phyloP scores from a whole-genome alignment of 2,797 vertebrate species.

The Chaetophractus vellerosus region DNA sequence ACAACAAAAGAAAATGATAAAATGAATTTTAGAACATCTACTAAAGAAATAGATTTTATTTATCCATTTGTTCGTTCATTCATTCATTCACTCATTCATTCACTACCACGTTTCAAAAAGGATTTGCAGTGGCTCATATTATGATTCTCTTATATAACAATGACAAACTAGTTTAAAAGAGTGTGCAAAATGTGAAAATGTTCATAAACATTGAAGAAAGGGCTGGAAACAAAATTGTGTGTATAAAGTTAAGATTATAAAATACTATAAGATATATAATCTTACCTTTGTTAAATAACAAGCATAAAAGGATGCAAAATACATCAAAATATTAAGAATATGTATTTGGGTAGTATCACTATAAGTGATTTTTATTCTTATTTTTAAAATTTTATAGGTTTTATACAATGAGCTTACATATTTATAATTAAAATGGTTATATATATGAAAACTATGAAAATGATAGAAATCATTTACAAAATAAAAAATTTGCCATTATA shows the following conservation, averaged over 20 bases:
- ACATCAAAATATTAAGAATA: constrained; percentile 45
- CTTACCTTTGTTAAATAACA: constrained; percentile 13
- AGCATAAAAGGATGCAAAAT: background rate
- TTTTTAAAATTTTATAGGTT: constrained; percentile 33
- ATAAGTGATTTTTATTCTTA: constrained; percentile 12
- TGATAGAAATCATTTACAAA: background rate
- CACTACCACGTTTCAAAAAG: constrained; percentile 24
- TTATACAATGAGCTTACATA: constrained; percentile 3
- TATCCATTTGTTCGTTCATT: constrained; percentile 23
- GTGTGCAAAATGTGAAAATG: background rate
- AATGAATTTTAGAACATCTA: background rate
- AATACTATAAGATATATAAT: background rate
- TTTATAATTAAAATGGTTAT: constrained; percentile 29
- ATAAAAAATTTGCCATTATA: background rate
- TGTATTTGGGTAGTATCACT: background rate
- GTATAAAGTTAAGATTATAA: background rate
- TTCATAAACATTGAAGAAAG: constrained; percentile 2
- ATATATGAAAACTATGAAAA: constrained; percentile 37
- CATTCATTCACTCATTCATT: constrained; percentile 38
- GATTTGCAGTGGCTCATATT: background rate
- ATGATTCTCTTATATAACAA: background rate
- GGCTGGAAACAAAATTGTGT: background rate
- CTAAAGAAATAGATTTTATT: constrained; percentile 20
- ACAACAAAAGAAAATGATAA: constrained; percentile 59
- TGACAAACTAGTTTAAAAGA: constrained; percentile 51